A percentile compares a stretch with the other conserved stretches of the same genome.
These are phyloP conservation scores for Alces alces DNA, from an alignment of 2,113 vertebrate genomes.

Conservation along the genomic window DNA sequence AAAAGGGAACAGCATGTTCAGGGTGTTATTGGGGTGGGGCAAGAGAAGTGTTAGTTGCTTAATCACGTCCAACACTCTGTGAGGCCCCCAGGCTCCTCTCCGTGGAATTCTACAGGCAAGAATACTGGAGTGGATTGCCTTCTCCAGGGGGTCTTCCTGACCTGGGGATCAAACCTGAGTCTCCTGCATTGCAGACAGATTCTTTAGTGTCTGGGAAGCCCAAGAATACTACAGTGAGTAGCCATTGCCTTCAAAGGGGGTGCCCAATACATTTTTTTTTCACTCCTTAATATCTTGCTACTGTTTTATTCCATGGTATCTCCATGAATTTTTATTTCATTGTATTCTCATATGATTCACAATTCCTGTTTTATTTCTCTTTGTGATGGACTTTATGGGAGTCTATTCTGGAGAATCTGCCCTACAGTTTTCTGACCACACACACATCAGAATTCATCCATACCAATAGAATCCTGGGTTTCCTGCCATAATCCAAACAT, in stretches of 20 bases:
- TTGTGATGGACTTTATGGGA: not conserved
- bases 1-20: not conserved
- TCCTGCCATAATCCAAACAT: not conserved
- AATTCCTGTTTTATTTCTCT: not conserved
- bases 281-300: not conserved
- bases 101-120: not conserved
- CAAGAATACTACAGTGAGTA: not conserved
- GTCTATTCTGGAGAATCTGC: not conserved
- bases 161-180: not conserved
- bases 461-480: not conserved
- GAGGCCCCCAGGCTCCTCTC: not conserved
- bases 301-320: not conserved
- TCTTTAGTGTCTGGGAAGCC: not conserved
- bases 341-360: not conserved
- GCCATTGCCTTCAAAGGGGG: not conserved
- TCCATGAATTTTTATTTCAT: not conserved
- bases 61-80: not conserved
- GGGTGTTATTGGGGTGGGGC: rapidly evolving
- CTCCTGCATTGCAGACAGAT: not conserved
- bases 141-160: not conserved
- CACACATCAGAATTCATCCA: not conserved
- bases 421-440: not conserved
- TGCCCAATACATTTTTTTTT: not conserved
- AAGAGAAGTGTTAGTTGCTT: not conserved
- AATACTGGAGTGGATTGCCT: not conserved